These are phyloP conservation scores for Latheticus oryzae DNA, from an alignment of 2,888 invertebrate genomes.

Conservation along the genomic window DNA sequence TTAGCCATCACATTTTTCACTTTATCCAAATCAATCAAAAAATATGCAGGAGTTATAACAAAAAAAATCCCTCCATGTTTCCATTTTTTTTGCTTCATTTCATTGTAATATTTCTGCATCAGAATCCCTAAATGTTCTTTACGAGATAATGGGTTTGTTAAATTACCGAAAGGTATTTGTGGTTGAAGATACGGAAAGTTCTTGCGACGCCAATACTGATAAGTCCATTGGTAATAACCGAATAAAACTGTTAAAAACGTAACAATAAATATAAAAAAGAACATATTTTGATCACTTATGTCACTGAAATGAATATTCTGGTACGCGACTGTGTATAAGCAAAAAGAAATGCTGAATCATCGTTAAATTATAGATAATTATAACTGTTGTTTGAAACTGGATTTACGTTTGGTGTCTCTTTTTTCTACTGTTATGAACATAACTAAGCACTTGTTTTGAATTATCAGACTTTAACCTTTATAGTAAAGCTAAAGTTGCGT, in stretches of 20 bases:
- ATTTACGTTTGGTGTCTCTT: no score
- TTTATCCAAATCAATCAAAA: slow-evolving; percentile 50
- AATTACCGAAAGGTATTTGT: slow-evolving; percentile 26
- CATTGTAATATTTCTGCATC: slow-evolving; percentile 31
- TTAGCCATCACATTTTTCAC: slow-evolving; percentile 67
- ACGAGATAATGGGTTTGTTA: slow-evolving; percentile 1
- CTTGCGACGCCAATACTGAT: slow-evolving; percentile 28
- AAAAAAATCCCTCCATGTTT: slow-evolving; percentile 45
- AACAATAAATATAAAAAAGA: no score
- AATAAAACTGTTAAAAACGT: not conserved
- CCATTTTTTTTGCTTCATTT: slow-evolving; percentile 31
- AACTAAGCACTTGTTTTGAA: no score
- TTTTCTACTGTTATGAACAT: no score
- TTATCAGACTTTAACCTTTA: no score
- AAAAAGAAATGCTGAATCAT: no score
- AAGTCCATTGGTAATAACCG: slow-evolving; percentile 8
- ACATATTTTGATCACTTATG: no score
- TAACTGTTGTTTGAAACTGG: no score
- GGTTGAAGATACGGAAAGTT: slow-evolving; percentile 19
- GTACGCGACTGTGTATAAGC: no score
- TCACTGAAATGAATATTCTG: no score
- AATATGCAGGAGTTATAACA: slow-evolving; percentile 64
- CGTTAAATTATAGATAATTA: no score
- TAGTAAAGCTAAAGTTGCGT: no score
- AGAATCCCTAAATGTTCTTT: not conserved